Evolutionary conservation across 2,797 vertebrate species (phyloP).

Genomic region (Tragelaphus oryx): DNA sequence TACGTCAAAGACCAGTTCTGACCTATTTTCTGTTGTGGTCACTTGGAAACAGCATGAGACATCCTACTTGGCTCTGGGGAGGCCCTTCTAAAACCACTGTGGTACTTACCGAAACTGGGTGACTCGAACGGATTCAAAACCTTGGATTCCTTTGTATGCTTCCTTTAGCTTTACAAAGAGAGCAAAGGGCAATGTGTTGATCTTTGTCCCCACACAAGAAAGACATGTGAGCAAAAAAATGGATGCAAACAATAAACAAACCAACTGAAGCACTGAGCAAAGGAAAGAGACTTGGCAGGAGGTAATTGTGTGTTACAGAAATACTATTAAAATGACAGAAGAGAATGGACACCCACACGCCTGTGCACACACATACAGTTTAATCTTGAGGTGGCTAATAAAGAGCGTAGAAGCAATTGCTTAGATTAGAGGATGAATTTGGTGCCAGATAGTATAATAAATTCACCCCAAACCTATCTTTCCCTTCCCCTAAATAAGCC

Average conservation of each 20-base stretch:
- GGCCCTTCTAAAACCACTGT: not conserved
- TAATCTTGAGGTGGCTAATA: not conserved
- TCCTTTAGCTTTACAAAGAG: constrained; percentile 62
- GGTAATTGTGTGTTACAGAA: not conserved
- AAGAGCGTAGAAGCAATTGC: not conserved
- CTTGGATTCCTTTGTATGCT: constrained; percentile 50
- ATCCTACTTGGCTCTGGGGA: not conserved
- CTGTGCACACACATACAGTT: not conserved
- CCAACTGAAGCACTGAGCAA: not conserved
- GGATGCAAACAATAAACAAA: not conserved
- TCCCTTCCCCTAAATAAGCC: not conserved
- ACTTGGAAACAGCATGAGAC: not conserved
- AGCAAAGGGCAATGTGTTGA: constrained; percentile 27
- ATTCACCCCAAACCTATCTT: not conserved
- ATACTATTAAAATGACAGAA: not conserved
- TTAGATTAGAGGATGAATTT: not conserved
- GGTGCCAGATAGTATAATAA: not conserved
- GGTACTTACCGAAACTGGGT: constrained; percentile 71
- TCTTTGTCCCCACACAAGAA: not conserved
- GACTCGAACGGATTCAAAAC: constrained; percentile 67
- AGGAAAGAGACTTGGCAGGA: not conserved
- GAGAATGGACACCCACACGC: not conserved
- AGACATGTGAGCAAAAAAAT: constrained; percentile 1
- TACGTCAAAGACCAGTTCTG: not conserved
- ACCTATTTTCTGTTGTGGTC: not conserved